Conservation (phyloP, 2,113 vertebrate genomes). For the Scortum barcoo region DNA sequence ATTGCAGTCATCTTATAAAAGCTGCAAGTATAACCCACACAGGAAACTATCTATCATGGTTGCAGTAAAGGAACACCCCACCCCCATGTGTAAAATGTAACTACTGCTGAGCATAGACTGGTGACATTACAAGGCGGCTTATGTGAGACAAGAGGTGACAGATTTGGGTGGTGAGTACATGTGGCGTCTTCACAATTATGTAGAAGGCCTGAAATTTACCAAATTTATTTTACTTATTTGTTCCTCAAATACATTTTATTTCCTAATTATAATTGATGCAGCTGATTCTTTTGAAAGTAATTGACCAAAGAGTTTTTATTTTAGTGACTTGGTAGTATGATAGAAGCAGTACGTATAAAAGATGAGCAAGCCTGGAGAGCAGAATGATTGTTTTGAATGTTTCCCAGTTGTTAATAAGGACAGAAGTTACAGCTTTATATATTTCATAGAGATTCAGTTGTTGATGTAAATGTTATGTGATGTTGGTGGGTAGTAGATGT, state of each 20-base stretch:
- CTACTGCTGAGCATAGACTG: conserved; percentile 1
- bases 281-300: background rate
- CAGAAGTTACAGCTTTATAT: background rate
- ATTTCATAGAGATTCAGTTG: background rate
- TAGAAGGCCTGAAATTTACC: background rate
- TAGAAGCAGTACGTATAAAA: background rate
- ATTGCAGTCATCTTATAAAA: background rate
- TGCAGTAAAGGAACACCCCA: conserved; percentile 51
- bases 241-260: background rate
- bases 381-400: background rate
- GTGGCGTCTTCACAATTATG: background rate
- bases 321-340: background rate
- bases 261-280: background rate
- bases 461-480: background rate
- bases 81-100: conserved; percentile 24
- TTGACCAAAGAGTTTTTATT: background rate
- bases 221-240: background rate
- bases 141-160: conserved; percentile 16
- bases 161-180: conserved; percentile 61
- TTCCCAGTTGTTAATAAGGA: background rate
- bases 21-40: conserved; percentile 47
- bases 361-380: background rate
- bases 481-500: background rate
- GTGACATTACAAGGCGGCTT: conserved; percentile 35
- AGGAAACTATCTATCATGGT: conserved; percentile 68